A percentile compares a stretch with the other conserved stretches of the same genome.
Conservation (phyloP, 1,140 invertebrate genomes). For the Bombus confusus region DNA sequence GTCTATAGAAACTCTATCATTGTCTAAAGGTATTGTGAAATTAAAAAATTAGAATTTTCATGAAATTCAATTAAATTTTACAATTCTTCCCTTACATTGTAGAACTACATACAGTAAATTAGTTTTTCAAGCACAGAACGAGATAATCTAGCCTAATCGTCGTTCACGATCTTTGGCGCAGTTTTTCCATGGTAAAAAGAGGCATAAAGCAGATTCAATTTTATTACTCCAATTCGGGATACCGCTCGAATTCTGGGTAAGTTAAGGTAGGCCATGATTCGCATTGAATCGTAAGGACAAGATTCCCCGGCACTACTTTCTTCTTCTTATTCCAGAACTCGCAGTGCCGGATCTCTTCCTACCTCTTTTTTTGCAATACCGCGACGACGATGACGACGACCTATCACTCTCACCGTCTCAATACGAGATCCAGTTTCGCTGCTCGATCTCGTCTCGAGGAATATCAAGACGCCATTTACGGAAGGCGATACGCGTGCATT, state of each 20-base stretch:
- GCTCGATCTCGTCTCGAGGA: conserved; percentile 7
- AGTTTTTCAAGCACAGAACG: background rate
- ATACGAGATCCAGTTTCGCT: conserved; percentile 60
- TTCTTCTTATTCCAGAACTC: conserved; percentile 30
- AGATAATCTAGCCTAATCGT: background rate
- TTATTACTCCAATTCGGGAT: background rate
- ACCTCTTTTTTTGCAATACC: conserved; percentile 25
- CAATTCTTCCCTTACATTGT: no score
- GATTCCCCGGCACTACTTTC: conserved; percentile 29
- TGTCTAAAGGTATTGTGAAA: background rate
- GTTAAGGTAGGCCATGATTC: conserved; percentile 47
- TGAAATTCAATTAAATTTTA: no score
- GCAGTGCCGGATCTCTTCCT: conserved; percentile 29
- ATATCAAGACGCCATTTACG: conserved; percentile 55
- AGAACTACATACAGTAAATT: background rate
- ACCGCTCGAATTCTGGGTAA: conserved; percentile 36
- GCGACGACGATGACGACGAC: conserved; percentile 36
- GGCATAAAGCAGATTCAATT: background rate
- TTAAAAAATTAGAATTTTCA: background rate
- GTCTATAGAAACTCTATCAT: background rate
- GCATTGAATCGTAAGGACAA: conserved; percentile 21
- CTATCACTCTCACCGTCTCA: conserved; percentile 54
- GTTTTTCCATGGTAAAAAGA: background rate
- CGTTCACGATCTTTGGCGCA: background rate
- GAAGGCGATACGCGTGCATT: conserved; percentile 39